Base-by-base conservation (phyloP, 2,888 invertebrate species). In the Agonum fuliginosum region DNA sequence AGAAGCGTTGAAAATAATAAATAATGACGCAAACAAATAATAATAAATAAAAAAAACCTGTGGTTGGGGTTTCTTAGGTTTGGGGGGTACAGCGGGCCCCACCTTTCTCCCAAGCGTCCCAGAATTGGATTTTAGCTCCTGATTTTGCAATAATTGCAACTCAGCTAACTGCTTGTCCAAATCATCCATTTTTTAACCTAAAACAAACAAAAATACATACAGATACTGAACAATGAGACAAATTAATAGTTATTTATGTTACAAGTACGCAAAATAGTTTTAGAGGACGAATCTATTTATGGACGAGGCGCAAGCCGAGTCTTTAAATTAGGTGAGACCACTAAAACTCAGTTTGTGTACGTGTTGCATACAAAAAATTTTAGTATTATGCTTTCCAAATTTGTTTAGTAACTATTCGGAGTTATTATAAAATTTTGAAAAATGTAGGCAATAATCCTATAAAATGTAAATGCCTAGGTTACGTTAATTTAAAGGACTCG, bases 1-100 rank as follows among this genome's bases (percentile, higher is more conserved):
- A 30, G 30, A 30, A 30, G 8, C 30, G 8, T 30, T 30, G 30
- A 30, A 30, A 30, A 5, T 5, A 30, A 30, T 30, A 8, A 30
- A 30, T 30, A 30, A 30, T 30, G 30, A 8, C 30, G 30, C 30
- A 30, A 30, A 30, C 3, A 41, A 41, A n/a, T 5, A 70, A 70
- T 19, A 48, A 5, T 4, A 71, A 71, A 71, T 41, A 62, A 70
- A 73, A 79, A 79, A 80, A 84, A 90, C 90, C 88, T 90, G 89
- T 20, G 91, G 89, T 83, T 89, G 89, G 51, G 87, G 88, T 84
- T 90, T 93, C 85, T 91, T 92, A 80, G 94, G 94, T 85, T 95
- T 95, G 6, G 95, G 95, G 54, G 95, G 95, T 78, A 94, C 94
- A 73, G 92, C 93, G 79, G 95, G 95, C 80, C 93, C 94, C 79